Percentiles rank a stretch among this genome's conserved stretches.
These are phyloP conservation scores for Drosophila arawakana DNA, from an alignment of 1,140 invertebrate genomes.

Conservation along the genomic window DNA sequence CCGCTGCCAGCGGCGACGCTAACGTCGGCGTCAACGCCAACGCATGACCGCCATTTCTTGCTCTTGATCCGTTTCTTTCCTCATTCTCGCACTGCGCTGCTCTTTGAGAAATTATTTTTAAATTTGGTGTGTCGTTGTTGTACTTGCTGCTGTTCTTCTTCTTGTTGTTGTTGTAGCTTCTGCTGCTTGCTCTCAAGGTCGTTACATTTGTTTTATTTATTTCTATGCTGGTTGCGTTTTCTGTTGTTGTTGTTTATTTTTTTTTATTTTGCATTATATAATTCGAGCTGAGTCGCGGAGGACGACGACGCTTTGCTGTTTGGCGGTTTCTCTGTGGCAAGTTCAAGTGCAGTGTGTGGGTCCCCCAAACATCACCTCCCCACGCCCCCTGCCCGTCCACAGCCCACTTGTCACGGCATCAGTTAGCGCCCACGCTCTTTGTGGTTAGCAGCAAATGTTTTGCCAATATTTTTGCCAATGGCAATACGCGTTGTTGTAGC, in stretches of 20 bases:
- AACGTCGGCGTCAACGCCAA: conserved; percentile 43
- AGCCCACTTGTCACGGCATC: neutral
- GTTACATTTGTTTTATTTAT: conserved; percentile 79
- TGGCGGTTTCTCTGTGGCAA: conserved; percentile 70
- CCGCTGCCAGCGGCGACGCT: conserved; percentile 25
- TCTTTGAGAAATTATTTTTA: conserved; percentile 81
- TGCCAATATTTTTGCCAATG: conserved; percentile 79
- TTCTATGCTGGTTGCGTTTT: conserved; percentile 59
- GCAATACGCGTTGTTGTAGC: conserved; percentile 49
- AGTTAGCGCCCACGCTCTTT: conserved; percentile 17
- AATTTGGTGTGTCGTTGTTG: conserved; percentile 64
- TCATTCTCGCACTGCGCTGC: conserved; percentile 50
- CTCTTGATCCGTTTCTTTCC: conserved; percentile 55
- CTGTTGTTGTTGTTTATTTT: conserved; percentile 21
- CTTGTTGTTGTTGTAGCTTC: conserved; percentile 51
- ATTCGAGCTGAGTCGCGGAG: conserved; percentile 63
- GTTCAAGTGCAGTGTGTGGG: conserved; percentile 74
- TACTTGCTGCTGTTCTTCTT: conserved; percentile 44
- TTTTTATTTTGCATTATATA: conserved; percentile 67
- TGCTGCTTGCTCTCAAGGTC: conserved; percentile 63
- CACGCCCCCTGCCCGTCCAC: neutral
- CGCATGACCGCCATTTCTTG: conserved; percentile 65
- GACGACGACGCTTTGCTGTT: conserved; percentile 42
- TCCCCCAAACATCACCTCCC: too few species aligned
- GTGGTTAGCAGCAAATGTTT: conserved; percentile 70